Evolutionary conservation across 2,797 vertebrate species (phyloP), one percentile per base, ranked within the genome.

Genomic region (Darevskia mixta): DNA sequence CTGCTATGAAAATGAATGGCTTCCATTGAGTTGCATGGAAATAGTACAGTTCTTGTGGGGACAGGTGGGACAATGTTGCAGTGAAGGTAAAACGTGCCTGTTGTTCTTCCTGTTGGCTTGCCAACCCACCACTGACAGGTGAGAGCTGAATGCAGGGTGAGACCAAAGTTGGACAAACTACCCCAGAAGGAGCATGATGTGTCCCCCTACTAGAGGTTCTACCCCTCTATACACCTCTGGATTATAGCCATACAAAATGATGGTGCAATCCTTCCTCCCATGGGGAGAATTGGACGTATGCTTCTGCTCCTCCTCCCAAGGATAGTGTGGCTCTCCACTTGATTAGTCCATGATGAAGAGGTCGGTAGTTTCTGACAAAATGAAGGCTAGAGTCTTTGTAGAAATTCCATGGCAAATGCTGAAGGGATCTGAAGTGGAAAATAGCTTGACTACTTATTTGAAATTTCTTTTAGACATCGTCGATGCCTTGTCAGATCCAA

Each of bases 401-500:
- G n/a, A 80, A 85, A 81, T 75, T 67, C n/a, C 4, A 11, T 67
- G 83, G 64, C 17, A 5, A 5, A 32, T 49, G 75, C 66, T 79
- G 55, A 79, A 84, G 35, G 35, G 64, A 88, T 79, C 45, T 83
- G 32, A 79, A 88, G 66, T 71, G 25, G 43, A 11, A 58, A 72
- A 72, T 49, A 69, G 32, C 71, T 67, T 76, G 41, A 80, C 17
- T 89, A 13, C 18, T 20, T 80, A 67, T 55, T 85, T 85, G 55
- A 4, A 43, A 20, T 94, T 72, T 88, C 80, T 95, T 95, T 67
- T 88, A 99, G 99, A 98, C 82, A 99, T 99, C 45, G 99, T 99
- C 93, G 99, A 99, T 89, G 99, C 99, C 93, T 97, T 99, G 82
- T 99, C 99, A 78, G 99, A 99, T 95, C 99, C 99, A 94, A 99